Base-by-base conservation (phyloP, 2,888 invertebrate species). In the Crocallis elinguaria region DNA sequence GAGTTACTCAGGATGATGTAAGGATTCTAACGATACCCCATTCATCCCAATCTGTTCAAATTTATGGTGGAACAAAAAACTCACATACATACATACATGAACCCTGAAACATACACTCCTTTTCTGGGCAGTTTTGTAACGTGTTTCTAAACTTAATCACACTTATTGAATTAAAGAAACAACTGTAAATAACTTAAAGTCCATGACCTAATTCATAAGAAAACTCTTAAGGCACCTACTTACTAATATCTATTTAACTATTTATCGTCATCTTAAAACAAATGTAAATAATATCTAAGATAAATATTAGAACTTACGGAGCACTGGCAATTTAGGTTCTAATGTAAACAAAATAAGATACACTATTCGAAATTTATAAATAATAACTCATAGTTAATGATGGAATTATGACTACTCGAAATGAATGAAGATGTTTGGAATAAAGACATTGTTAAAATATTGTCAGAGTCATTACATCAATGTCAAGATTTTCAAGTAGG, bases 121-220 rank as follows among this genome's bases (percentile, higher is more conserved):
- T n/a, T n/a, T n/a, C n/a, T n/a, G n/a, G n/a, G n/a, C n/a, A n/a
- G n/a, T n/a, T n/a, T n/a, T n/a, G n/a, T n/a, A n/a, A n/a, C n/a
- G n/a, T n/a, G n/a, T n/a, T n/a, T n/a, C n/a, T n/a, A n/a, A n/a
- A n/a, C n/a, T n/a, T n/a, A n/a, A n/a, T n/a, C n/a, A n/a, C n/a
- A n/a, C n/a, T n/a, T n/a, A n/a, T n/a, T n/a, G n/a, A n/a, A n/a
- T n/a, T 25, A n/a, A 23, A 37, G 13, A 12, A 37, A 23, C 23
- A 13, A n/a, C n/a, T 7, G 7, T 8, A 23, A 17, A 41, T 21
- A 30, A 41, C 7, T 1, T 8, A n/a, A 8, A 21, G 54, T 49
- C 69, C 69, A 65, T 75, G 73, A 73, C 74, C 69, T 56, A 64
- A 35, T 66, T 69, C 50, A 42, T 55, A 64, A 64, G 62, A 66